Evolutionary conservation across 2,113 vertebrate species (phyloP).

Genomic region (Microtus ochrogaster): DNA sequence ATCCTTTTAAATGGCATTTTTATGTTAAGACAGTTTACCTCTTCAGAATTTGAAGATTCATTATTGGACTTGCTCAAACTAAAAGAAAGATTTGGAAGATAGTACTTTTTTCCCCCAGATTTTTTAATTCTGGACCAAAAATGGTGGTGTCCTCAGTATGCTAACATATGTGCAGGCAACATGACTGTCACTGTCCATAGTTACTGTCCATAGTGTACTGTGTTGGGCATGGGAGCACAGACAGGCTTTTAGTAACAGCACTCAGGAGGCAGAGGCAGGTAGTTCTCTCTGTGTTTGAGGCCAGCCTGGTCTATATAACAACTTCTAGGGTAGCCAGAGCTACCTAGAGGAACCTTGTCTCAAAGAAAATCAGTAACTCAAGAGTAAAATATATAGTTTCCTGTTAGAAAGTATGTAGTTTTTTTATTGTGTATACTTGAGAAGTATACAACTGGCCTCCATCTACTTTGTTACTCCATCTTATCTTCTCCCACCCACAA

Average conservation of each 20-base stretch:
- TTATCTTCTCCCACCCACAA: neutral
- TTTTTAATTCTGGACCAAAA: constrained; percentile 31
- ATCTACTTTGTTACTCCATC: neutral
- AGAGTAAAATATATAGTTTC: constrained; percentile 25
- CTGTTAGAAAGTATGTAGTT: neutral
- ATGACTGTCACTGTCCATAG: neutral
- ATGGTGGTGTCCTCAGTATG: neutral
- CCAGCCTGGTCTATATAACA: neutral
- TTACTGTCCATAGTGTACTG: neutral
- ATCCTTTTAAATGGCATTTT: constrained; percentile 17
- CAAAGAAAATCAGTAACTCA: neutral
- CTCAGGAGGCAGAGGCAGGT: neutral
- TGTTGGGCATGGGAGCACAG: neutral
- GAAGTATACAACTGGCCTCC: neutral
- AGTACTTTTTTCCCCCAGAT: neutral
- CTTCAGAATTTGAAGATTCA: constrained; percentile 28
- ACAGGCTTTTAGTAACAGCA: neutral
- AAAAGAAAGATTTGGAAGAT: neutral
- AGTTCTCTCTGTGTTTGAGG: neutral
- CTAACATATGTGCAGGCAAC: neutral
- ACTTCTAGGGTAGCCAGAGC: neutral
- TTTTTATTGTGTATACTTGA: constrained; percentile 30
- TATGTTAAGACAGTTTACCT: neutral
- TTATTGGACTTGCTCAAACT: neutral
- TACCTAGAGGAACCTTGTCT: too few relatives aligned